These are phyloP conservation scores for Tiliacea aurago DNA, from an alignment of 2,888 invertebrate species.

Conservation along the genomic window DNA sequence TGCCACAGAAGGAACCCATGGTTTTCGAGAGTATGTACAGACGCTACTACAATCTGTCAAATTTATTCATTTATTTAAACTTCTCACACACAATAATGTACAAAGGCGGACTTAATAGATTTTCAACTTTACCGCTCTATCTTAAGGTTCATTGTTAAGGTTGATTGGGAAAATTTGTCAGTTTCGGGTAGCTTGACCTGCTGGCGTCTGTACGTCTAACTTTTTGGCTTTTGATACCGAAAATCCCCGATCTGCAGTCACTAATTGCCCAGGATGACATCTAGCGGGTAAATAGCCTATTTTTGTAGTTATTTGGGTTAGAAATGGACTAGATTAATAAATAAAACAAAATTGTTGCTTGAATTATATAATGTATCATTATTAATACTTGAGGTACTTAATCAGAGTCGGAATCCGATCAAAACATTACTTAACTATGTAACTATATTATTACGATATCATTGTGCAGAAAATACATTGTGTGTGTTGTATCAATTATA, in stretches of 20 bases:
- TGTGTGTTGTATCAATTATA: conserved; percentile 70
- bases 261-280: neutral
- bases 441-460: conserved; percentile 66
- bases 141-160: no score
- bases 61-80: no score
- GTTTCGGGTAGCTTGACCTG: no score
- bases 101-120: no score
- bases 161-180: no score
- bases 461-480: conserved; percentile 76
- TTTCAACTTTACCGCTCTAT: no score
- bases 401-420: conserved; percentile 67
- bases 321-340: conserved; percentile 2
- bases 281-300: neutral
- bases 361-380: conserved; percentile 67
- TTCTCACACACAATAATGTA: no score
- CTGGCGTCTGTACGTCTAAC: no score
- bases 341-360: conserved; percentile 70
- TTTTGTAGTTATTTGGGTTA: neutral
- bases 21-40: no score
- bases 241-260: neutral
- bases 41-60: no score
- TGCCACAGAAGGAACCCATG: no score
- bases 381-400: conserved; percentile 71
- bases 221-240: no score
- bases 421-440: conserved; percentile 64